Conservation (phyloP, 2,888 invertebrate genomes). For the Macrophya alboannulata region DNA sequence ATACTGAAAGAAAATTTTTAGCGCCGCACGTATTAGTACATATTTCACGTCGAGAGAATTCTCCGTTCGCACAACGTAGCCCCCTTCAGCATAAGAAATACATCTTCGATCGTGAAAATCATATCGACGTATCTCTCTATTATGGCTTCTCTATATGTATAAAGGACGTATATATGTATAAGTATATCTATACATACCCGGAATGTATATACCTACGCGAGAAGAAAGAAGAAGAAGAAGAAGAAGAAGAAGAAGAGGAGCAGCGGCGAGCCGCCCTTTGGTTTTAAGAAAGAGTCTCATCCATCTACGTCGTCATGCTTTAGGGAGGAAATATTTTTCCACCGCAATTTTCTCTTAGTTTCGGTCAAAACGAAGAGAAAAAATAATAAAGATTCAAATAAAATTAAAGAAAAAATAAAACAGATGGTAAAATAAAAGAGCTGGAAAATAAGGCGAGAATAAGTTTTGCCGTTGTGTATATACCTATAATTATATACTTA, state of each 20-base stretch:
- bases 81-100: slow-evolving; percentile 26
- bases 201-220: not conserved
- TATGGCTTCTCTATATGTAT: slow-evolving; percentile 43
- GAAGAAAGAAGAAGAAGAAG: not conserved
- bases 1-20: not conserved
- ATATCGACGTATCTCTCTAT: slow-evolving; percentile 23
- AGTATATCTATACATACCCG: slow-evolving; percentile 3
- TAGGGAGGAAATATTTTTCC: slow-evolving; percentile 32
- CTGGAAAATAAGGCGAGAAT: not conserved
- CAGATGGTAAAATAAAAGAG: not conserved
- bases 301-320: slow-evolving; percentile 34
- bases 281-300: slow-evolving; percentile 34
- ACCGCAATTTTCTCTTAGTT: slow-evolving; percentile 21
- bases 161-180: not conserved
- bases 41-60: not conserved
- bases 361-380: not conserved
- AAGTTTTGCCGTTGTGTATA: not conserved
- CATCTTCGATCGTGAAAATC: slow-evolving; percentile 35
- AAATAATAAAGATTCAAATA: not conserved
- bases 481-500: not conserved
- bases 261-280: slow-evolving; percentile 11
- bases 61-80: not conserved
- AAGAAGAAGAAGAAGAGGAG: not conserved
- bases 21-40: not conserved
- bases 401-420: no score